Conservation (phyloP, 92 coral and sea anemone species). For the Meandrina meandrites region DNA sequence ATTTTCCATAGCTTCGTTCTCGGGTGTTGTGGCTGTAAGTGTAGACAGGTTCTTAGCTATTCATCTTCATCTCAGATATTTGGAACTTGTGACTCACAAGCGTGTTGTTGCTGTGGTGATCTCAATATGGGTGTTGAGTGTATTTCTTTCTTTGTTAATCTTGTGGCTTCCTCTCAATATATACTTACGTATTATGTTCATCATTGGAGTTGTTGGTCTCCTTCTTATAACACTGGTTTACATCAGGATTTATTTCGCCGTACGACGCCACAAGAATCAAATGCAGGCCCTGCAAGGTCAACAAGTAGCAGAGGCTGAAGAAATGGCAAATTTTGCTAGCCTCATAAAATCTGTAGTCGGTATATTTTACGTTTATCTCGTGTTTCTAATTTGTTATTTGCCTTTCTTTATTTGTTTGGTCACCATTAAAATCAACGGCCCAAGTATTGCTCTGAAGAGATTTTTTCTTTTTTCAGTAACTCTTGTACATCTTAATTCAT, state of each 20-base stretch:
- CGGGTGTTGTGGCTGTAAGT: background rate
- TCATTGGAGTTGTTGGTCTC: too few relatives aligned
- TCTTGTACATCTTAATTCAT: background rate
- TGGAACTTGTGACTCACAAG: constrained; percentile 12
- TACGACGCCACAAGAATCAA: too few relatives aligned
- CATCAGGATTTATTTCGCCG: too few relatives aligned
- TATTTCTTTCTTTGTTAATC: background rate
- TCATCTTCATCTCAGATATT: constrained; percentile 19
- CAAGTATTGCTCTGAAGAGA: background rate
- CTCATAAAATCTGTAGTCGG: too few relatives aligned
- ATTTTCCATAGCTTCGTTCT: background rate
- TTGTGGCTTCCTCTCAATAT: too few relatives aligned
- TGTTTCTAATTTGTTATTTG: background rate
- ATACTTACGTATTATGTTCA: too few relatives aligned
- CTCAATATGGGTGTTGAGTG: constrained; percentile 4
- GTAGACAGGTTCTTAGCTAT: constrained; percentile 13
- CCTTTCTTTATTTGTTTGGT: background rate
- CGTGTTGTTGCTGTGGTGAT: constrained; percentile 8
- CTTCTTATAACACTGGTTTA: too few relatives aligned
- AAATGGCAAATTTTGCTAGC: too few relatives aligned
- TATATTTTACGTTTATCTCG: background rate
- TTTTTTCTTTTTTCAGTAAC: background rate
- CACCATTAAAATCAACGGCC: background rate
- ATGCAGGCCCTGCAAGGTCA: too few relatives aligned
- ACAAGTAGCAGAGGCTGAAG: too few relatives aligned